Base-by-base conservation (phyloP, 2,113 vertebrate species). In the Mirza zaza region DNA sequence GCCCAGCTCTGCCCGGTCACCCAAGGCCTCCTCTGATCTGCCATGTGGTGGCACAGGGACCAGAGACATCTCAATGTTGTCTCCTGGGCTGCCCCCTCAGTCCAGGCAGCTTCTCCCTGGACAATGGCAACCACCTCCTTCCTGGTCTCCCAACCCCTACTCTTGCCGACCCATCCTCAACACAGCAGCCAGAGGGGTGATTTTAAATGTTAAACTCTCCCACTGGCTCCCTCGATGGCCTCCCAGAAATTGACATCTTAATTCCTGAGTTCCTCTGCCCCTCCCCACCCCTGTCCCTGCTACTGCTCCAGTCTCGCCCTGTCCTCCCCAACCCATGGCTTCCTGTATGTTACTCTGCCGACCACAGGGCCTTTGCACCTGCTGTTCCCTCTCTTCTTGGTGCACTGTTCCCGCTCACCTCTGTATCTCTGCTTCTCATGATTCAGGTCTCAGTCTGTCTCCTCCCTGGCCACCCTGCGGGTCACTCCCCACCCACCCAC, bases 301-400 rank as follows among this genome's bases (percentile, higher is more conserved):
- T 34, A 12, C 5, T 3, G 10, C 29, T 52, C 45, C 1, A 17
- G n/a, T 57, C 57, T 57, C 14, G 1, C 25, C 32, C 42, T 68
- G 34, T 76, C 57, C 8, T 4, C n/a, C 75, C 34, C 39, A 23
- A 17, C 59, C n/a, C 5, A 0, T 1, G 75, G 13, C 39, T 77
- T 81, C 39, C 59, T 48, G 36, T 65, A 76, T 8, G 3, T 34
- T 21, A 20, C 4, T 14, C 10, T 52, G 68, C 27, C 8, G 17
- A 36, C 68, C 27, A 14, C 82, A 55, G 93, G 87, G 63, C 67
- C 68, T 95, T 88, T 87, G 87, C 87, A 89, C 15, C 42, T 59
- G 50, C 79, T 42, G 21, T 17, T 39, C 12, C 45, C 45, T 45
- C 36, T 27, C 27, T 61, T 65, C 45, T 59, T 23, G n/a, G 29